Percentiles rank a stretch among this genome's conserved stretches.
These are phyloP conservation scores for Holothuria leucospilota DNA, from an alignment of 53 echinoderm and acorn worm species.

Conservation along the genomic window DNA sequence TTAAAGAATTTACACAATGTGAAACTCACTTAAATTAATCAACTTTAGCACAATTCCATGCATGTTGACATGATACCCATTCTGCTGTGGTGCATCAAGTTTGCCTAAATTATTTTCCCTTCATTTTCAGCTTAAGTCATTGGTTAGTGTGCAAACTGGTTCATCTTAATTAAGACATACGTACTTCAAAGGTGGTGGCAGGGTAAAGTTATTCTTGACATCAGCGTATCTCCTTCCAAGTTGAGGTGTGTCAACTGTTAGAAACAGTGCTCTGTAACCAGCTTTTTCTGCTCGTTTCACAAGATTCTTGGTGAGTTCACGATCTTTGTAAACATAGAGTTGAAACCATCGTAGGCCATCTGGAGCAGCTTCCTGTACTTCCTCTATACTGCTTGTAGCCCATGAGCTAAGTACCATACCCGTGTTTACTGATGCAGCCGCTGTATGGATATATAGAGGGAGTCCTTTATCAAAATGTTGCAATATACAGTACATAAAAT, in stretches of 20 bases:
- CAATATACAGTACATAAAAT: too few relatives aligned
- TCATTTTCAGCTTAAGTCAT: too few relatives aligned
- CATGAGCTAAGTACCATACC: slow-evolving; percentile 84
- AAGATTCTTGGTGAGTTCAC: slow-evolving; percentile 58
- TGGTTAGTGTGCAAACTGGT: too few relatives aligned
- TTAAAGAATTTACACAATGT: too few relatives aligned
- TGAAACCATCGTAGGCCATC: slow-evolving; percentile 87
- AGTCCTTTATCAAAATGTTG: not conserved
- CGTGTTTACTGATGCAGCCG: slow-evolving; percentile 76
- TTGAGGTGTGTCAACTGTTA: slow-evolving; percentile 81
- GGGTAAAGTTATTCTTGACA: slow-evolving; percentile 76
- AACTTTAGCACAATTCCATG: too few relatives aligned
- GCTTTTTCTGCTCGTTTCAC: slow-evolving; percentile 82
- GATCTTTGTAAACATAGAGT: slow-evolving; percentile 83
- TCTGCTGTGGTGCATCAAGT: too few relatives aligned
- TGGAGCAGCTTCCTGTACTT: slow-evolving; percentile 74
- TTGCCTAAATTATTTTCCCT: too few relatives aligned
- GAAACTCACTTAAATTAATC: too few relatives aligned
- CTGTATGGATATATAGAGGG: slow-evolving; percentile 35
- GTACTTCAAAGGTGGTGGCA: slow-evolving; percentile 77
- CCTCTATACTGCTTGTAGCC: slow-evolving; percentile 85
- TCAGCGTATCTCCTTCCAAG: slow-evolving; percentile 75
- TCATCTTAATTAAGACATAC: not conserved
- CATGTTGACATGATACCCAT: too few relatives aligned
- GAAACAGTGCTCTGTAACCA: slow-evolving; percentile 87